Evolutionary conservation across 2,113 vertebrate species (phyloP), one percentile per base, ranked within the genome.

Genomic region (Bucco capensis): DNA sequence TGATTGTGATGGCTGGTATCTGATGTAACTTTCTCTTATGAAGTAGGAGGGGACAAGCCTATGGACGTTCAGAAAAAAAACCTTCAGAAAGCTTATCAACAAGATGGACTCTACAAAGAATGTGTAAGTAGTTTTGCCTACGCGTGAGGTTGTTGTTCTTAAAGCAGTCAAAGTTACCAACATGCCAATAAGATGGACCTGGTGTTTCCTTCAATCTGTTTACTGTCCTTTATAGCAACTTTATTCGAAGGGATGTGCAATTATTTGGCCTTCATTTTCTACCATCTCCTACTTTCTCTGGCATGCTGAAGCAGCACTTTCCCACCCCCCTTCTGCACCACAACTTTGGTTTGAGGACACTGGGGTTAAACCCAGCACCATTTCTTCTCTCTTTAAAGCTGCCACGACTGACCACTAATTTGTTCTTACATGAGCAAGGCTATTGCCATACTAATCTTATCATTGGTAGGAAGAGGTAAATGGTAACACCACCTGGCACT

Each of bases 381-480:
- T 47, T 95, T 76, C 94, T 95, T 78, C 70, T 74, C 88, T 92
- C 80, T 92, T 94, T 89, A 82, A 89, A 83, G 92, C 90, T 93
- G 89, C 87, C 91, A 89, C 95, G 89, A 97, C 94, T 96, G 84
- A 91, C 92, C 66, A 12, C 94, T 96, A 96, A 97, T 97, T 96
- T 90, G 90, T 96, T 97, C 95, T 95, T 94, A 96, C 95, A 94
- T 76, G 94, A 97, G 95, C 94, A 95, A 86, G 97, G 96, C 97
- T 98, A 98, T 98, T 97, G 97, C 97, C 97, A 98, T 97, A 97
- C 96, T 98, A 97, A 97, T 98, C 98, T 98, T 98, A 98, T 98
- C 98, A 98, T 98, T 97, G 97, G 97, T 97, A 97, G 97, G 97
- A 96, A 95, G 96, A 97, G 96, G 96, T 98, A 98, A 97, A 97